phyloP scores from a whole-genome alignment of 1,140 invertebrate species.

The Halictus rubicundus region DNA sequence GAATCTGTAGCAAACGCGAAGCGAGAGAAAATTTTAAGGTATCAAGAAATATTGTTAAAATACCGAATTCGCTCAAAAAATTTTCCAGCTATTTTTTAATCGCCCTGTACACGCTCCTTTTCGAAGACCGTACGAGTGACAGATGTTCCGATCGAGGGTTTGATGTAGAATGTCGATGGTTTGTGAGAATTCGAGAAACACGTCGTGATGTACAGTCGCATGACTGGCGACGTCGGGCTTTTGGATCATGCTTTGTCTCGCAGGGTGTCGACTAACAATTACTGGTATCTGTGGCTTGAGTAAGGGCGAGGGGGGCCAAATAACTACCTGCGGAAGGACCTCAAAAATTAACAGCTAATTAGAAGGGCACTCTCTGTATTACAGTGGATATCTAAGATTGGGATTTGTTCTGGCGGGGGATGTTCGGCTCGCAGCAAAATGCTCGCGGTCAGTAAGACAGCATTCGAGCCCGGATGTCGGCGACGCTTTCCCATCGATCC shows the following conservation, averaged over 20 bases:
- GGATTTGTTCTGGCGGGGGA: slow-evolving; percentile 51
- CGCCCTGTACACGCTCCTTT: too few relatives aligned
- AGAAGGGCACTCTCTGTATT: slow-evolving; percentile 45
- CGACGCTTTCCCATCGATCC: slow-evolving; percentile 28
- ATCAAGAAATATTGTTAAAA: too few relatives aligned
- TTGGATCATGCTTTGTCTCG: slow-evolving; percentile 64
- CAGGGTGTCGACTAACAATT: slow-evolving; percentile 58
- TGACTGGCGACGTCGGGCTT: slow-evolving; percentile 34
- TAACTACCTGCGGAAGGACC: slow-evolving; percentile 59
- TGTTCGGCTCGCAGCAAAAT: slow-evolving; percentile 74
- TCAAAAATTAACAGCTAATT: slow-evolving; percentile 56
- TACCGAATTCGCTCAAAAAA: too few relatives aligned
- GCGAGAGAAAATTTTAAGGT: too few relatives aligned
- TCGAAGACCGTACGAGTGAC: too few relatives aligned
- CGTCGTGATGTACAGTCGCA: slow-evolving; percentile 26
- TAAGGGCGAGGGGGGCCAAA: slow-evolving; percentile 44
- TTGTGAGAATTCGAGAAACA: neutral
- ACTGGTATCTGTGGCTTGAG: slow-evolving; percentile 50
- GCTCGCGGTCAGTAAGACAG: slow-evolving; percentile 72
- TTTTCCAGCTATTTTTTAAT: too few relatives aligned
- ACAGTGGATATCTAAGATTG: slow-evolving; percentile 51
- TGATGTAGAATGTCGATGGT: neutral
- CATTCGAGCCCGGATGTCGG: slow-evolving; percentile 53
- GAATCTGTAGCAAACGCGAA: too few relatives aligned
- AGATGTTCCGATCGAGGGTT: too few relatives aligned